A percentile compares a stretch with the other conserved stretches of the same genome.
Evolutionary conservation across 2,888 invertebrate genomes (phyloP).

Genomic region (Teinopalpus imperialis): DNA sequence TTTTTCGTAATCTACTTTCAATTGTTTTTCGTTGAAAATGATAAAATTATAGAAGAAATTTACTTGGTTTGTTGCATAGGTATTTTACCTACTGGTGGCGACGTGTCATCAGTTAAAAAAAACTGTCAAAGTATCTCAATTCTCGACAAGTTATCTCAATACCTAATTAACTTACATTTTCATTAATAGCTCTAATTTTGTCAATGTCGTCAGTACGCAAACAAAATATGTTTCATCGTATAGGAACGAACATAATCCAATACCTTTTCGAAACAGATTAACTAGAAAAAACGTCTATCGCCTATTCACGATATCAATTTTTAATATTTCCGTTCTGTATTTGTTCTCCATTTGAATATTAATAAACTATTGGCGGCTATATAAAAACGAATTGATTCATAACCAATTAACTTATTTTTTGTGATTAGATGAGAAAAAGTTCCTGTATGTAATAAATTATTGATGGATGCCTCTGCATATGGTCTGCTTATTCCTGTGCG

Average conservation of each 20-base stretch:
- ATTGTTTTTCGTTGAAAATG: too few relatives aligned
- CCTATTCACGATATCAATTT: neutral
- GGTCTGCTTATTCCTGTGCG: too few relatives aligned
- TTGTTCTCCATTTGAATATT: conserved; percentile 6
- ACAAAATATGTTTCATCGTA: neutral
- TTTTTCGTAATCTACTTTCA: too few relatives aligned
- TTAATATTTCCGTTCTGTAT: conserved; percentile 15
- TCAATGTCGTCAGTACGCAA: neutral
- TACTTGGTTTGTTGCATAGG: too few relatives aligned
- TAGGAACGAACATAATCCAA: neutral
- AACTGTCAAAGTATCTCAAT: neutral
- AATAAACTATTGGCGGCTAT: conserved; percentile 1
- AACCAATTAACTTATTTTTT: conserved; percentile 7
- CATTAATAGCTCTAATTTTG: neutral
- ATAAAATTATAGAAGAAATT: too few relatives aligned
- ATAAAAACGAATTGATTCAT: conserved; percentile 1
- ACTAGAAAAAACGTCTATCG: neutral
- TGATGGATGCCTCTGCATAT: too few relatives aligned
- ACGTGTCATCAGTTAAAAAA: too few relatives aligned
- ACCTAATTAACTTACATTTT: neutral
- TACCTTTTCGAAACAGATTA: conserved; percentile 10
- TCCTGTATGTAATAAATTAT: neutral
- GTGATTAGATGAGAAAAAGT: neutral
- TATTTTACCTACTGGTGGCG: too few relatives aligned
- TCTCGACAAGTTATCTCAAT: neutral